Evolutionary conservation across 2,113 vertebrate genomes (phyloP).

Genomic region (Rhea pennata): DNA sequence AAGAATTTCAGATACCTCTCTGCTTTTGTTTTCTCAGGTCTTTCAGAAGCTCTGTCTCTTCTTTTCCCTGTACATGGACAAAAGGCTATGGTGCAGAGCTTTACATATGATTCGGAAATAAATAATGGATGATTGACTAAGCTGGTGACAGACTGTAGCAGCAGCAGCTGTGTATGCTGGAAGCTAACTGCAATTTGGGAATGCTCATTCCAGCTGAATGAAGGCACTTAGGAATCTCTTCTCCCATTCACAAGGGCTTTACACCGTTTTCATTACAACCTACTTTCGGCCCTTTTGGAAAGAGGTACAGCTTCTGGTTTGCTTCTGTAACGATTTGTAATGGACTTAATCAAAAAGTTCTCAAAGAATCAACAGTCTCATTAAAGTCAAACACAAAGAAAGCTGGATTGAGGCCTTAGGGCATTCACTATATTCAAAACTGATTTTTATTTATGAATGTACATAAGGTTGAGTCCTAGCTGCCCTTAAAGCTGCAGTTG

Average conservation of each 20-base stretch:
- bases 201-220: background rate
- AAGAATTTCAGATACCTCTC: background rate
- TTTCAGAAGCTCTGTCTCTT: conserved; percentile 18
- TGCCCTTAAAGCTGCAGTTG: background rate
- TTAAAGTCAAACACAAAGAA: background rate
- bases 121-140: conserved; percentile 64
- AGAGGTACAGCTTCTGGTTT: background rate
- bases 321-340: background rate
- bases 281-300: background rate
- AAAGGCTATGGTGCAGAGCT: background rate
- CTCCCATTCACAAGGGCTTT: background rate
- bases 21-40: background rate
- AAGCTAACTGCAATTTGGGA: background rate
- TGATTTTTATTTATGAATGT: background rate
- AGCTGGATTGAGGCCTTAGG: background rate
- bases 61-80: background rate
- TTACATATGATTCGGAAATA: conserved; percentile 49
- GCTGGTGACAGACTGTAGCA: conserved; percentile 41
- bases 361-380: background rate
- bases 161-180: conserved; percentile 30
- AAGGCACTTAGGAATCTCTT: background rate
- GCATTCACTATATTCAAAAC: background rate
- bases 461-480: background rate
- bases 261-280: background rate
- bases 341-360: background rate